Percentiles rank a stretch among this genome's conserved stretches.
These are phyloP conservation scores for Sinocyclocheilus rhinocerous DNA, from an alignment of 2,113 vertebrate genomes.

Conservation along the genomic window DNA sequence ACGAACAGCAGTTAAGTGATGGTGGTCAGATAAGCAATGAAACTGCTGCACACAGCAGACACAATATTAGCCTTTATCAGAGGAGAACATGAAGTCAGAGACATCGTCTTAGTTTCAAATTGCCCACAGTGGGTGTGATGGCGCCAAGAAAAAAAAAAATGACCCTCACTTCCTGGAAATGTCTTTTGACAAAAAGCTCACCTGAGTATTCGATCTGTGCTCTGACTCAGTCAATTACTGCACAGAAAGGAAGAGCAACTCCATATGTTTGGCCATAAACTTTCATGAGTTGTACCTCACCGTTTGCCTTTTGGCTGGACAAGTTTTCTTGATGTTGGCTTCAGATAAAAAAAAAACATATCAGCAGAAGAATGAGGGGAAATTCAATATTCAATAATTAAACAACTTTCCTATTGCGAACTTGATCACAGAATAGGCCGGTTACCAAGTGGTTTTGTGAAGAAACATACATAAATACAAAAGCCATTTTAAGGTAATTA, in stretches of 20 bases:
- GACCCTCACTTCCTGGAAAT: neutral
- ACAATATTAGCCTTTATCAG: neutral
- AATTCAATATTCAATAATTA: neutral
- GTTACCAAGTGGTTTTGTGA: neutral
- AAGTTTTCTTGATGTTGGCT: conserved; percentile 11
- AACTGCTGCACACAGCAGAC: neutral
- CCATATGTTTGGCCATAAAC: conserved; percentile 23
- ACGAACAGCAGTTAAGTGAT: neutral
- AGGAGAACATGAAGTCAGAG: neutral
- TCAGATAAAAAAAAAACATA: conserved; percentile 18
- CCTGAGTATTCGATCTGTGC: neutral
- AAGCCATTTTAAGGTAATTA: conserved; percentile 14
- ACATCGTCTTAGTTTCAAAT: neutral
- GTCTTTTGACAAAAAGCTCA: neutral
- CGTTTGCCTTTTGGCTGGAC: neutral
- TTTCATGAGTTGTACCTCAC: conserved; percentile 11
- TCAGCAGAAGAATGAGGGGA: conserved; percentile 9
- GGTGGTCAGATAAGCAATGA: conserved; percentile 6
- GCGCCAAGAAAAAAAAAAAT: neutral
- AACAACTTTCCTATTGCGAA: no score
- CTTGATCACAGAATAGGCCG: neutral
- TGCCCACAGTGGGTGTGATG: neutral
- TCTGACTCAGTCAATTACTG: conserved; percentile 1
- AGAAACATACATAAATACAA: neutral
- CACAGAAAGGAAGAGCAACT: neutral